Conservation (phyloP, 2,113 vertebrate species). For the Varanus salvator region DNA sequence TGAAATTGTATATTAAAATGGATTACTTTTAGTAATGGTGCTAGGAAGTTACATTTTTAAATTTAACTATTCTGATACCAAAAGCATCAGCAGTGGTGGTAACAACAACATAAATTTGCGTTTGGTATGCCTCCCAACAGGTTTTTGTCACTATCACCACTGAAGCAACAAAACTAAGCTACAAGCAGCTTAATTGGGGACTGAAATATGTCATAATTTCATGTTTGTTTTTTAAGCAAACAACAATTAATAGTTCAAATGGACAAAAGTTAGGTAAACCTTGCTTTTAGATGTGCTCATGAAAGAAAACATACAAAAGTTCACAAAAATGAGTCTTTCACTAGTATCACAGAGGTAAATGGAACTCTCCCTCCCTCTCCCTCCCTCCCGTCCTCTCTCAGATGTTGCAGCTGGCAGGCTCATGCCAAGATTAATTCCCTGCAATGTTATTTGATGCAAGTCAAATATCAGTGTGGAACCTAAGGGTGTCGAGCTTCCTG, state of each 20-base stretch:
- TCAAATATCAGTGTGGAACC: not conserved
- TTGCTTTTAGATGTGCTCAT: not conserved
- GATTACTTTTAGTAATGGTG: no score
- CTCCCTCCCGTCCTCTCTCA: not conserved
- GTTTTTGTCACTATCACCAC: no score
- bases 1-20: no score
- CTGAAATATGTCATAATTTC: not conserved
- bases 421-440: not conserved
- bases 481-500: not conserved
- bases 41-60: no score
- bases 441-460: not conserved
- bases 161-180: no score
- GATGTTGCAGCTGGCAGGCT: not conserved
- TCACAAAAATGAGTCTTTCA: not conserved
- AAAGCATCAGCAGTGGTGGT: no score
- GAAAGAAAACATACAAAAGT: not conserved
- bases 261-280: not conserved
- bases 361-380: no score
- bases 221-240: not conserved
- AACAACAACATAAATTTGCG: no score
- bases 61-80: no score
- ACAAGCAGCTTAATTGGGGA: not conserved
- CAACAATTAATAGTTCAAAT: not conserved
- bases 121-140: no score
- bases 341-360: not conserved